Base-by-base conservation (phyloP, 2,888 invertebrate genomes). In the Cheilosia soror region DNA sequence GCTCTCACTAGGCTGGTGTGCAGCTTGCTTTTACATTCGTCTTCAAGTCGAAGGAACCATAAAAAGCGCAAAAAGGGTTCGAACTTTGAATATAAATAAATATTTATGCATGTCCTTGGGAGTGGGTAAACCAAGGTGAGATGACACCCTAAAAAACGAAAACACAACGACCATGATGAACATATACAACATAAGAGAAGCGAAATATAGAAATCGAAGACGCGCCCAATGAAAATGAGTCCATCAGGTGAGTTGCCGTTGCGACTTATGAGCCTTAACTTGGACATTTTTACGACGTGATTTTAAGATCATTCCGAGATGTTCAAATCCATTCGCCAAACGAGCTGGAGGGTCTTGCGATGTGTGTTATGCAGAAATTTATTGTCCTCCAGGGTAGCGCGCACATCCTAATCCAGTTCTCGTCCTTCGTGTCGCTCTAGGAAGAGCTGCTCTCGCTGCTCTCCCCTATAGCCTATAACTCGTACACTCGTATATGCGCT, bases 211-310 rank as follows among this genome's bases (percentile, higher is more conserved):
- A 49, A 47, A 62, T 31, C 53, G 42, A 68, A 20, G 55, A 55
- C 47, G 33, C 49, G 49, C 49, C 37, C 71, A 49, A 25, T 37
- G 37, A 37, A 37, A 66, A 57, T 57, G 66, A 71, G 85, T 82
- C 82, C 77, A 82, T 82, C 82, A 86, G 82, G 82, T 86, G 73
- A 86, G 51, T 27, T 29, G 27, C 27, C 29, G 86, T 73, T 78
- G 77, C 82, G 82, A 82, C 86, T 86, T 86, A 86, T 86, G 86
- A 86, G 86, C 82, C 76, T 79, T 84, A 77, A 80, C 78, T 79
- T 87, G 86, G 86, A 86, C 85, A 82, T 77, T 87, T 87, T 87
- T 87, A 87, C 87, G 87, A 87, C 87, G 87, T 87, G 87, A 87
- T 87, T 87, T 87, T 85, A 87, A 87, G 87, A 87, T 87, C 85